phyloP scores from a whole-genome alignment of 2,888 invertebrate genomes.

The Heteropelma amictum region DNA sequence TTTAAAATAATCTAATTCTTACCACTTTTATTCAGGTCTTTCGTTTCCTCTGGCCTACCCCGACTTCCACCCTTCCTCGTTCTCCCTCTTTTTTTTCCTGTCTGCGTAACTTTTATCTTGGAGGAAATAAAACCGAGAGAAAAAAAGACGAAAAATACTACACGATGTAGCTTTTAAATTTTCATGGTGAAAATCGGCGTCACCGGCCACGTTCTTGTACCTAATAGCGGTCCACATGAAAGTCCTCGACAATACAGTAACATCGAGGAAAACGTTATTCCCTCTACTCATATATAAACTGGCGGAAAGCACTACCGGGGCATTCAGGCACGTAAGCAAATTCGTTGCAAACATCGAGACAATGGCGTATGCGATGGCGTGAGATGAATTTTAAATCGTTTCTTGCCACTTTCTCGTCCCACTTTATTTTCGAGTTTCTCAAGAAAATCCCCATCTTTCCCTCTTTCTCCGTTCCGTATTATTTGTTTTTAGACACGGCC shows the following conservation, averaged over 20 bases:
- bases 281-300: conserved; percentile 68
- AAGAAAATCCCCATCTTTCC: conserved; percentile 14
- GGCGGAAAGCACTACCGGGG: conserved; percentile 64
- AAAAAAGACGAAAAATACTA: no score
- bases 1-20: no score
- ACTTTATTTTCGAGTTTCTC: conserved; percentile 21
- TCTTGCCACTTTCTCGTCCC: conserved; percentile 7
- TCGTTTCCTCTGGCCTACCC: no score
- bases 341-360: conserved; percentile 68
- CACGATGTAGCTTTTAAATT: conserved; percentile 40
- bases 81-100: background rate
- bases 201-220: conserved; percentile 32
- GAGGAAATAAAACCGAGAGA: no score
- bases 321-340: conserved; percentile 73
- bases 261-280: conserved; percentile 67
- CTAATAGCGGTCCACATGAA: conserved; percentile 33
- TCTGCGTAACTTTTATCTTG: no score
- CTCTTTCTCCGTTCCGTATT: background rate
- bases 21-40: no score
- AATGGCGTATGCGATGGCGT: conserved; percentile 63
- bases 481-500: conserved; percentile 7
- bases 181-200: conserved; percentile 52
- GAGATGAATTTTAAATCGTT: conserved; percentile 61
- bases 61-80: no score
- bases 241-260: conserved; percentile 42